Conservation (phyloP, 2,888 invertebrate genomes). For the Schizotus pectinicornis region DNA sequence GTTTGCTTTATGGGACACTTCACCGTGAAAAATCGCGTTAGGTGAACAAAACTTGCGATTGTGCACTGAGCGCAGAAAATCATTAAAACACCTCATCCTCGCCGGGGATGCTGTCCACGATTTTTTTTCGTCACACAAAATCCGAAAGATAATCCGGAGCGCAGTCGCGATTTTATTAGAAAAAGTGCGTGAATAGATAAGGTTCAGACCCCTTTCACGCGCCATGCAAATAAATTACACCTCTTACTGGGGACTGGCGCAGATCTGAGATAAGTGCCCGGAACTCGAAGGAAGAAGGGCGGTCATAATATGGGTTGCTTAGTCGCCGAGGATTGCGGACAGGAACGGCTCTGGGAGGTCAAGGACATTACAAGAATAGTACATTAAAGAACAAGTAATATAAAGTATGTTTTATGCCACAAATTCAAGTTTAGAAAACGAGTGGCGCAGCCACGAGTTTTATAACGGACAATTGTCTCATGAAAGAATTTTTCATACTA, state of each 20-base stretch:
- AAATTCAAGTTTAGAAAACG: too few species aligned
- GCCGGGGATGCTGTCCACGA: too few species aligned
- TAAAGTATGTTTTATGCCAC: too few species aligned
- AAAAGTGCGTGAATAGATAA: slow-evolving; percentile 1
- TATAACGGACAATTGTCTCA: too few species aligned
- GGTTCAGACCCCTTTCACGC: slow-evolving; percentile 1
- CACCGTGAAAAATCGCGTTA: neutral
- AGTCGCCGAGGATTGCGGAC: neutral
- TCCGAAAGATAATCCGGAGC: neutral
- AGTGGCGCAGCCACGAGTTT: too few species aligned
- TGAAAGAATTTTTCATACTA: too few species aligned
- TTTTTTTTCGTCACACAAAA: neutral
- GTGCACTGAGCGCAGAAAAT: too few species aligned
- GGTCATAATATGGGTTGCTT: neutral
- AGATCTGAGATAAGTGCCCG: slow-evolving; percentile 13
- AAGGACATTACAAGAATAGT: too few species aligned
- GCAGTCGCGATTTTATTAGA: neutral
- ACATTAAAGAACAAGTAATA: too few species aligned
- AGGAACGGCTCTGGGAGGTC: too few species aligned
- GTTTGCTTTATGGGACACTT: neutral
- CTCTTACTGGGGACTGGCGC: slow-evolving; percentile 8
- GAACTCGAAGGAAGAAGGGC: neutral
- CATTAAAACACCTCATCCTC: neutral
- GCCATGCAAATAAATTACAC: slow-evolving; percentile 20
- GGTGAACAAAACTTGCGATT: too few species aligned